Conservation (phyloP, 2,113 vertebrate species). For the Pterocles orientalis region DNA sequence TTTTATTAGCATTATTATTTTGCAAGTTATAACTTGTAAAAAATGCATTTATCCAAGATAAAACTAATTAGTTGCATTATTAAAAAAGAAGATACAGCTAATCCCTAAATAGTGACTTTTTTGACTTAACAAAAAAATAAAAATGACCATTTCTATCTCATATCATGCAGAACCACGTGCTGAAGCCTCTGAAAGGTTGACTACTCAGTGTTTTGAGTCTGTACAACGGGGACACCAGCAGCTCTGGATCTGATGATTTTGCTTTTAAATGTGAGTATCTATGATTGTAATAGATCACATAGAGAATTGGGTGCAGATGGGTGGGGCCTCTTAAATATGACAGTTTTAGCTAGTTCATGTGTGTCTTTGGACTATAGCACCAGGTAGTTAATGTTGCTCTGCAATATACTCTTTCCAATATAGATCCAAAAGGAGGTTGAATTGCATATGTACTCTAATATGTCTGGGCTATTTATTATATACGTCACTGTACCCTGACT, state of each 20-base stretch:
- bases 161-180: background rate
- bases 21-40: background rate
- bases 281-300: background rate
- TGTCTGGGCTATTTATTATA: background rate
- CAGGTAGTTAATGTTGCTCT: background rate
- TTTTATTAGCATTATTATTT: background rate
- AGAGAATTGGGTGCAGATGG: background rate
- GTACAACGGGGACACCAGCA: accelerated
- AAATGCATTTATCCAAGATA: background rate
- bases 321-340: background rate
- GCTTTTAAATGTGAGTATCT: background rate
- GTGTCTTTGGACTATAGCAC: background rate
- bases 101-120: background rate
- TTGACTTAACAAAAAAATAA: background rate
- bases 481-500: background rate
- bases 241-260: background rate
- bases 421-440: background rate
- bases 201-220: background rate
- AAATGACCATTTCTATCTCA: background rate
- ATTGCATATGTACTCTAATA: background rate
- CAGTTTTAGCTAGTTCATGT: background rate
- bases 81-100: accelerated
- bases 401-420: background rate
- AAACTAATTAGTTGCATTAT: background rate
- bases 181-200: background rate